Evolutionary conservation across 2,797 vertebrate species (phyloP), one percentile per base, ranked within the genome.

Genomic region (Acrocephalus scirpaceus): DNA sequence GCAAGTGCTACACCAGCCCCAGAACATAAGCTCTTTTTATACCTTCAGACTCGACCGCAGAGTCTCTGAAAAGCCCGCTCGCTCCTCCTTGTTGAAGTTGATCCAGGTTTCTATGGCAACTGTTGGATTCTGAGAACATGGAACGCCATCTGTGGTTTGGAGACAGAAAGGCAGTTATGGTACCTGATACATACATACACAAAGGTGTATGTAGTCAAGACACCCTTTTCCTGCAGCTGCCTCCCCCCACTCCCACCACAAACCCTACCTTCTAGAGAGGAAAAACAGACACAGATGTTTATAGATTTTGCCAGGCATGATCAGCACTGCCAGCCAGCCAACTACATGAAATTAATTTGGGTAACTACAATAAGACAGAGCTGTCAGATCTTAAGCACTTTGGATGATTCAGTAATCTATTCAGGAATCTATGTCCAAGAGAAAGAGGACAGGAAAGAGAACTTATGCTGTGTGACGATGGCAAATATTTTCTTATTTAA

Each of bases 1-100:
- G 38, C 60, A 74, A 89, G 29, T 30, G n/a, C 32, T 80, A 57
- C 60, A 44, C 34, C 38, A 75, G 13, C 58, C n/a, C 30, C 0
- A 0, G 42, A 69, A 71, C 56, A 82, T 64, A 78, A 90, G 65
- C 34, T 71, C 58, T 44, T 42, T 48, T 87, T 54, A 91, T 98
- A 99, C 99, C 99, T 99, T 99, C 27, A 99, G 98, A 92, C 98
- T 99, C 7, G 99, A 99, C 82, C 96, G 97, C 29, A 99, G 98
- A 12, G 98, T 98, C 76, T 98, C 98, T 13, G 98, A 98, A 96
- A 99, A 99, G 96, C 98, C 98, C 7, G 98, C 99, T 92, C 99
- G 98, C 93, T 99, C 99, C 85, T 99, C 99, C 98, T 99, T 99
- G 97, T 99, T 99, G 97, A 99, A 98, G 96, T 99, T 99, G 95